Conservation (phyloP, 2,888 invertebrate genomes). For the Macrophya annulata region DNA sequence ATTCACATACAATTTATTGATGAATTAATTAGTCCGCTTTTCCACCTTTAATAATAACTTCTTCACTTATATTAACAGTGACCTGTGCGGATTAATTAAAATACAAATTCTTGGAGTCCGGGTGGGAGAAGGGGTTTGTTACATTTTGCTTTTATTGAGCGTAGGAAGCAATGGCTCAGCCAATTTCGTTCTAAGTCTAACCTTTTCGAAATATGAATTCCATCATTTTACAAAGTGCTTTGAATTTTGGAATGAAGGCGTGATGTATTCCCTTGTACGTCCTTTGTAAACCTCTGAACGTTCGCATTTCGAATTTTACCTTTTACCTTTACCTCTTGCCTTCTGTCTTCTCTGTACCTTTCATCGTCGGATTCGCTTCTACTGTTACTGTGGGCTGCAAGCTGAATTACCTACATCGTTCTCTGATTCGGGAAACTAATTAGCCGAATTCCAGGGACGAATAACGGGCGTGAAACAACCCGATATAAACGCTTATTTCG, state of each 20-base stretch:
- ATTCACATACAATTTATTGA: too few relatives aligned
- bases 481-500: not conserved
- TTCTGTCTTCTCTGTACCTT: not conserved
- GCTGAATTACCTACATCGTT: not conserved
- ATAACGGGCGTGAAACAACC: not conserved
- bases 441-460: conserved; percentile 32
- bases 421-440: conserved; percentile 41
- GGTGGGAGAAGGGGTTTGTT: too few relatives aligned
- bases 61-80: too few relatives aligned
- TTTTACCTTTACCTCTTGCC: not conserved
- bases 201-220: not conserved
- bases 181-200: not conserved
- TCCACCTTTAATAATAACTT: too few relatives aligned
- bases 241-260: not conserved
- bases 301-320: not conserved
- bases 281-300: not conserved
- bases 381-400: not conserved
- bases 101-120: too few relatives aligned
- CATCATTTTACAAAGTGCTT: not conserved
- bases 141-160: too few relatives aligned
- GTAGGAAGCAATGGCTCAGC: too few relatives aligned
- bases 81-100: too few relatives aligned
- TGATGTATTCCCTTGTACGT: not conserved
- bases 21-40: too few relatives aligned
- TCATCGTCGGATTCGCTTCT: not conserved